These are phyloP conservation scores for Beroe ovata DNA, from an alignment of 37 sponge, comb jelly and placozoan species.

Conservation along the genomic window DNA sequence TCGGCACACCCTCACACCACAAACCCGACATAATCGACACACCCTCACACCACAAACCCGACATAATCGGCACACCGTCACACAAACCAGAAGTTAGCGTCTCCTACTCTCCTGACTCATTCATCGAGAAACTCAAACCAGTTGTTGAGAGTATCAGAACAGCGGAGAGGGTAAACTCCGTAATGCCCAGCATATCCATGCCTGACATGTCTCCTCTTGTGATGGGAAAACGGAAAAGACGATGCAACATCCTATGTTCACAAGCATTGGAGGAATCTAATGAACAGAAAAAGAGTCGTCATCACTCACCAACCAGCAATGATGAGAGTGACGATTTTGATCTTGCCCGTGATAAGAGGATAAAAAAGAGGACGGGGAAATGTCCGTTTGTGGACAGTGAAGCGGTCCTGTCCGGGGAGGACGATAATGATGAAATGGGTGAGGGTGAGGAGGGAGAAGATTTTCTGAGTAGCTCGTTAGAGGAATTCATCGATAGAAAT, in stretches of 20 bases:
- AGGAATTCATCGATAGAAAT: slow-evolving; percentile 40
- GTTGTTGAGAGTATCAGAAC: background rate
- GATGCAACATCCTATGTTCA: slow-evolving; percentile 15
- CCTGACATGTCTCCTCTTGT: background rate
- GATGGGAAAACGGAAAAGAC: slow-evolving; percentile 30
- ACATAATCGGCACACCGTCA: background rate
- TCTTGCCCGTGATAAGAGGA: background rate
- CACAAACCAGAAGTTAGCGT: background rate
- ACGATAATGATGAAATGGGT: background rate
- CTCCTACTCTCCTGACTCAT: background rate
- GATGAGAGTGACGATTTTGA: background rate
- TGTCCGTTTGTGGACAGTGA: background rate
- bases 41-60: background rate
- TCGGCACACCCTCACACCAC: background rate
- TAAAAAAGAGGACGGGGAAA: background rate
- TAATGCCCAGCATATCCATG: background rate
- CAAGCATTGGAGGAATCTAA: background rate
- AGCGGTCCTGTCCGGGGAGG: slow-evolving; percentile 29
- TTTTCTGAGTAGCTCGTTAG: slow-evolving; percentile 37
- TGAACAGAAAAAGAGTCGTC: background rate
- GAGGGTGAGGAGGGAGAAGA: slow-evolving; percentile 9
- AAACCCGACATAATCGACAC: background rate
- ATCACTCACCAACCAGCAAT: background rate
- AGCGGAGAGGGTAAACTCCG: too few species aligned
- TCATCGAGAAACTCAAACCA: background rate